Base-by-base conservation (phyloP, 2,797 vertebrate species). In the Kryptolebias ocellatus region DNA sequence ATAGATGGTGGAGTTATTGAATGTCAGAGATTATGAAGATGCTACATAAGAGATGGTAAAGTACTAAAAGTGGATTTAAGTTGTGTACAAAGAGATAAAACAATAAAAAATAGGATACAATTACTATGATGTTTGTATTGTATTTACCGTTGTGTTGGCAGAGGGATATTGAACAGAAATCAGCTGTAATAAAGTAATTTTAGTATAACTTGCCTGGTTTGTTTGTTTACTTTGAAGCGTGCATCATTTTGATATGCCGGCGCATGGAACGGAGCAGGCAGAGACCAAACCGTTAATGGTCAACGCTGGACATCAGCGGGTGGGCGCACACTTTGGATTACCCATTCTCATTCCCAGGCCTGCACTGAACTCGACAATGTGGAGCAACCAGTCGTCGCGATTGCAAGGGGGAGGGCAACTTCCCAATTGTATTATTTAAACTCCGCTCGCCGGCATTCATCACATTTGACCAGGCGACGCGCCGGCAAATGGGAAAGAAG, bases 181-280 rank as follows among this genome's bases (percentile, higher is more conserved):
- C 95, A 96, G 94, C 95, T 98, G 97, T 98, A 98, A 98, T 98
- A 98, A 98, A 99, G 95, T 97, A 97, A 96, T 97, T 99, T 99
- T 98, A 98, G 96, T 98, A 98, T 93, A 94, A 78, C 2, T 69
- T 15, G 39, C 17, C n/a, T 54, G 63, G 62, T 72, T 53, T 62
- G 1, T 71, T 57, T 24, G 1, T 37, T 71, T 0, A n/a, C 9
- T 27, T 0, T 12, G 3, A 17, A 16, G 47, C 20, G n/a, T 18
- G 17, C n/a, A 49, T 3, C n/a, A 10, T 49, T 18, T 49, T 39
- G 37, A 49, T 8, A 18, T 3, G n/a, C 17, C 7, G 47, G 7
- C 10, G n/a, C 47, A 20, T n/a, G n/a, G 18, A 49, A 17, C 1
- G 4, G 5, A n/a, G 17, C 7, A 49, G 37, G 10, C 37, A 1